Conservation (phyloP, 2,888 invertebrate genomes). For the Patella pellucida region DNA sequence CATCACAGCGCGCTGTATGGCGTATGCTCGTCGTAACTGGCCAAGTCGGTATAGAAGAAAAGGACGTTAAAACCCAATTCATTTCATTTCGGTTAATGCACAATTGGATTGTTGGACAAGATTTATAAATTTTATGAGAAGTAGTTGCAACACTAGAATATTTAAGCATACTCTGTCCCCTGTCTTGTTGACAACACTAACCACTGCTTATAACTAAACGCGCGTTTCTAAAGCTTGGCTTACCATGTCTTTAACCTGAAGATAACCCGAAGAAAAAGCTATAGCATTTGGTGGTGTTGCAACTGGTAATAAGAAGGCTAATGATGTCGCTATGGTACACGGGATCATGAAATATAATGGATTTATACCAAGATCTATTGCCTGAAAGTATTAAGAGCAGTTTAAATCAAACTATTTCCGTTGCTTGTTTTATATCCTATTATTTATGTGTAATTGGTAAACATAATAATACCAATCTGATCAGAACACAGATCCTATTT, state of each 20-base stretch:
- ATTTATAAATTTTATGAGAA: not conserved
- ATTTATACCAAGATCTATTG: conserved; percentile 76
- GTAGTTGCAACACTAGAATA: not conserved
- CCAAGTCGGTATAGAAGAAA: too few relatives aligned
- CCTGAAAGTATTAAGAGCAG: conserved; percentile 37
- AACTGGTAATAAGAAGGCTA: conserved; percentile 91
- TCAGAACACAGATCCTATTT: too few relatives aligned
- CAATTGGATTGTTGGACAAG: too few relatives aligned
- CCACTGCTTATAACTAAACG: not conserved
- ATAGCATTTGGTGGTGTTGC: conserved; percentile 97
- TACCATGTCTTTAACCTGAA: conserved; percentile 71
- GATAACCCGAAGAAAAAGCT: conserved; percentile 77
- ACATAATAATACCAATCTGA: too few relatives aligned
- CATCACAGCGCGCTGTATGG: too few relatives aligned
- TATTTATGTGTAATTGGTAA: too few relatives aligned
- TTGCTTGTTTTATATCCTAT: too few relatives aligned
- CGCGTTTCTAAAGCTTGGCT: not conserved
- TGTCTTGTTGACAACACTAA: not conserved
- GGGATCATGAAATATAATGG: conserved; percentile 93
- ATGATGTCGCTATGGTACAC: conserved; percentile 88
- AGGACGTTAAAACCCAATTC: not conserved
- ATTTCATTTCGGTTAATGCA: conserved; percentile 8
- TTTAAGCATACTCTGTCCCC: not conserved
- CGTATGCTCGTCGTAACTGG: too few relatives aligned
- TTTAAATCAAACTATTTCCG: too few relatives aligned